Evolutionary conservation across 2,797 vertebrate genomes (phyloP), one percentile per base, ranked within the genome.

Genomic region (Darevskia nairensis): DNA sequence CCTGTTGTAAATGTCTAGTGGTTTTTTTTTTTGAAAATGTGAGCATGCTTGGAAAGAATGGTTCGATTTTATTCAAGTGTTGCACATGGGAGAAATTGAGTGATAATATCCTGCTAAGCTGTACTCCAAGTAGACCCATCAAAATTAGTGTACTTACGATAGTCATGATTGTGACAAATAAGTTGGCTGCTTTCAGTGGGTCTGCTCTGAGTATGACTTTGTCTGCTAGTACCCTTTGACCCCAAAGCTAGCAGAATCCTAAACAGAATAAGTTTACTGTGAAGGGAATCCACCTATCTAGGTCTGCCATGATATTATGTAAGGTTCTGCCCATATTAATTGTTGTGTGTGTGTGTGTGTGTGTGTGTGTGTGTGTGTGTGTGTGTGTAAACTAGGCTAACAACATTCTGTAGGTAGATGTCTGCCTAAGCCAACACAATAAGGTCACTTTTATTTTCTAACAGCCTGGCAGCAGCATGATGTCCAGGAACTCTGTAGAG

Each of bases 391-490:
- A 74, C 35, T 4, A n/a, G 19, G 25, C 32, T 78, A 1, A 9
- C 27, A 25, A 61, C 82, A 5, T 75, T 9, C 8, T 80, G 7
- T 74, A 75, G 50, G 71, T 61, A 85, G 71, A 1, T n/a, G 85
- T 1, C 86, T 72, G 82, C 86, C 8, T 86, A 92, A 11, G 88
- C 93, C 75, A 71, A 94, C 92, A 86, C 93, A 90, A 89, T 80
- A 71, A 80, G 27, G 87, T 82, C 87, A 85, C 85, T 95, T 96
- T 94, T 94, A 19, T 95, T 91, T 95, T 92, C 88, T 89, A 90
- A 93, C 95, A 99, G 99, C 99, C 5, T 99, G 99, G 99, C 99
- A 99, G 95, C 99, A 99, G 91, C 99, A 99, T 92, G 99, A 99
- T 75, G 98, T 99, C 61, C 99, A 99, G 95, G 99, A 99, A 95